A percentile compares a stretch with the other conserved stretches of the same genome.
Conservation (phyloP, 2,888 invertebrate genomes). For the Netelia fuscicornis region DNA sequence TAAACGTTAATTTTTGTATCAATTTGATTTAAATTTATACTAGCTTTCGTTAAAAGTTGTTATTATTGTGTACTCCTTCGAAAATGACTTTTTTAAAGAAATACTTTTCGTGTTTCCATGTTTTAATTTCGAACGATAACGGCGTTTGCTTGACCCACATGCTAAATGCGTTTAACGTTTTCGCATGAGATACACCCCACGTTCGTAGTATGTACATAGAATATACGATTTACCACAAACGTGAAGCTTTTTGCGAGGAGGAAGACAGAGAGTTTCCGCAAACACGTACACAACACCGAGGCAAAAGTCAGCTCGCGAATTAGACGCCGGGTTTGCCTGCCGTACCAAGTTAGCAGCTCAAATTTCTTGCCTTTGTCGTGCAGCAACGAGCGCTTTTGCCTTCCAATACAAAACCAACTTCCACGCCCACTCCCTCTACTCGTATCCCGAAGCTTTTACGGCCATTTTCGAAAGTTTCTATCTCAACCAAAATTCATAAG, state of each 20-base stretch:
- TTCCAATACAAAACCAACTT: conserved; percentile 1
- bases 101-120: too few species aligned
- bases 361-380: conserved; percentile 24
- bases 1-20: too few species aligned
- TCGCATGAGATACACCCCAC: background rate
- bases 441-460: background rate
- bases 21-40: too few species aligned
- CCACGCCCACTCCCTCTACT: background rate
- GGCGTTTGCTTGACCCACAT: too few species aligned
- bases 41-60: too few species aligned
- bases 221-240: background rate
- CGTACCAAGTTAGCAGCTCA: conserved; percentile 6
- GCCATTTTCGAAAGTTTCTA: background rate
- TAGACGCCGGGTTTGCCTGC: conserved; percentile 1
- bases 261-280: background rate
- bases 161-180: too few species aligned
- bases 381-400: background rate
- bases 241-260: background rate
- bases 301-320: conserved; percentile 30
- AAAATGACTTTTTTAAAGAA: too few species aligned
- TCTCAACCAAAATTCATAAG: background rate
- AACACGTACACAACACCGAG: background rate
- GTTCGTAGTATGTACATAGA: background rate
- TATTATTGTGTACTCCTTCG: too few species aligned
- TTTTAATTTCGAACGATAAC: too few species aligned